Evolutionary conservation across 1,140 invertebrate genomes (phyloP), one percentile per base, ranked within the genome.

Genomic region (Brachionus paranguensis): DNA sequence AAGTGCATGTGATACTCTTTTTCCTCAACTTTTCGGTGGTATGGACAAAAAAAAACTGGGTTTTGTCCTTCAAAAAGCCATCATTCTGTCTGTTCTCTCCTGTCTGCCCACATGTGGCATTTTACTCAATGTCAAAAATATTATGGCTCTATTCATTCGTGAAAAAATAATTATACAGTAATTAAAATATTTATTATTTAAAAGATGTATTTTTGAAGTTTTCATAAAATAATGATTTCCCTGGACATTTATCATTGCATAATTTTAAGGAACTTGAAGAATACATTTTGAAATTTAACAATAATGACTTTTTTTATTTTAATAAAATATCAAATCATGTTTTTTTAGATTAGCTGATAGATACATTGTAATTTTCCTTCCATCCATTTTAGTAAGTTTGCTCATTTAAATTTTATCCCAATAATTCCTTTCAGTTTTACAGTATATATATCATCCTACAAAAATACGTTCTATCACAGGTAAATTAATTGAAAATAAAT

Each of bases 1-100:
- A 11, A 81, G 53, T 41, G 78, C 78, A 24, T 81, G 78, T 64
- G 78, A 81, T 17, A 81, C 78, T 60, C 53, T 81, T 64, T 68
- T 81, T 12, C 78, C 78, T 0, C 78, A 81, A 20, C 78, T 81
- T 20, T 64, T 29, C 14, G 78, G 78, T 11, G 53, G 78, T 6
- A 33, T 41, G n/a, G 64, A 64, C 37, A 81, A 64, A 17, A 60
- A 68, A 47, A 81, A 81, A 41, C 27, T 81, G 14, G 78, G 78
- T 4, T 47, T 27, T n/a, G 53, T 81, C 1, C 53, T 81, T 10
- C 78, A 81, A 81, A 81, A 81, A 68, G 78, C 33, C 5, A 12
- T 81, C 33, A 27, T 81, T 1, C 60, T 81, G 1, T 60, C 53
- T 14, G 14, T 81, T 20, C 17, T 81, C 17, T 60, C 53, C 3